Conservation (phyloP, 2,113 vertebrate species). For the Eudyptes chrysolophus region DNA sequence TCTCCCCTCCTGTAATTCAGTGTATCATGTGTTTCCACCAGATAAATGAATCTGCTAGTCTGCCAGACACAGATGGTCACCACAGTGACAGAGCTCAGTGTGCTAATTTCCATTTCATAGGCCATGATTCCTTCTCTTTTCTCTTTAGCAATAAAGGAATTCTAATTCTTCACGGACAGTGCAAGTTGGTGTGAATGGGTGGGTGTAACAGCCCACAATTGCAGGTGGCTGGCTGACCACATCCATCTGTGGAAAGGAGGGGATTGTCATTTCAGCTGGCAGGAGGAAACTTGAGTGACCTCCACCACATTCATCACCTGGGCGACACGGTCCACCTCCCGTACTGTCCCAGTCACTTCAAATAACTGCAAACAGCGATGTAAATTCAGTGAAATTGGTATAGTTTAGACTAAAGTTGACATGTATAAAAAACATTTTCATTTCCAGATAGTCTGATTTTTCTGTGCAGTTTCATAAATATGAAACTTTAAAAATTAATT, state of each 20-base stretch:
- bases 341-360: not conserved
- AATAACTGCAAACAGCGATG: not conserved
- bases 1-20: not conserved
- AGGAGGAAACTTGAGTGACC: not conserved
- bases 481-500: not conserved
- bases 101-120: not conserved
- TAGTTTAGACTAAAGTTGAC: not conserved
- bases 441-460: not conserved
- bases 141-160: not conserved
- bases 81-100: not conserved
- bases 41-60: slow-evolving; percentile 7
- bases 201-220: not conserved
- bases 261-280: not conserved
- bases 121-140: not conserved
- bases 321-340: not conserved
- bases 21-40: not conserved
- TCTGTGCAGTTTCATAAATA: not conserved
- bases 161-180: not conserved
- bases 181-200: not conserved
- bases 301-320: not conserved
- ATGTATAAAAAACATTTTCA: fast-evolving
- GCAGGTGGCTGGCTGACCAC: not conserved
- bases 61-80: slow-evolving; percentile 4
- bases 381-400: not conserved
- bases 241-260: not conserved